Evolutionary conservation across 2,113 vertebrate species (phyloP), one percentile per base, ranked within the genome.

Genomic region (Sardina pilchardus): DNA sequence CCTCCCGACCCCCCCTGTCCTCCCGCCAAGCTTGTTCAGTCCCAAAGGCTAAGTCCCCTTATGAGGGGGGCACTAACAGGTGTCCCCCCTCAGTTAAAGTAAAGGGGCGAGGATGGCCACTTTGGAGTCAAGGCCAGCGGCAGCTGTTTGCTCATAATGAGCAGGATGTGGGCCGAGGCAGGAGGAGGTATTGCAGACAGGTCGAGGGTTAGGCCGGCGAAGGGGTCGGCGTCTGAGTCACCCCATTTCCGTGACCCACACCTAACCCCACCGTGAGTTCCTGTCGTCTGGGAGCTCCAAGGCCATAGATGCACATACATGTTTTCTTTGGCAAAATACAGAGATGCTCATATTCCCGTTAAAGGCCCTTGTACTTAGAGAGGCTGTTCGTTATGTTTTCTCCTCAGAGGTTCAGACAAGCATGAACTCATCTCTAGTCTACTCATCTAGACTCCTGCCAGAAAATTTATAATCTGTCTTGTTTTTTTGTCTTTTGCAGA

Each of bases 71-170:
- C 88, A 82, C 87, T 83, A 90, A 94, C 94, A 94, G 94, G 92
- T 94, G 94, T 86, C 88, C 34, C 71, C 90, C 84, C 90, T 93
- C 85, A 87, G 92, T 4, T 88, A 83, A 75, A 30, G 39, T 78
- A 83, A 84, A 88, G 86, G 86, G 86, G 88, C 90, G 87, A 93
- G 90, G 91, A 92, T 93, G 91, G 90, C 90, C 90, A 91, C 86
- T 93, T 91, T 94, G 93, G 34, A 14, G 34, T 78, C 30, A 78
- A 94, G 92, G 93, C 88, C 71, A 30, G 85, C 84, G 88, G 89
- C 86, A 89, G 85, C 81, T 78, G 71, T 36, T 6, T 47, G 89
- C 91, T 93, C 94, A 94, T 93, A 93, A 78, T 94, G 93, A 89
- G 89, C 59, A 59, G 93, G 91, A 91, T 91, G 86, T 81, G 88